Evolutionary conservation across 2,113 vertebrate genomes (phyloP), one percentile per base, ranked within the genome.

Genomic region (Etia nguti): DNA sequence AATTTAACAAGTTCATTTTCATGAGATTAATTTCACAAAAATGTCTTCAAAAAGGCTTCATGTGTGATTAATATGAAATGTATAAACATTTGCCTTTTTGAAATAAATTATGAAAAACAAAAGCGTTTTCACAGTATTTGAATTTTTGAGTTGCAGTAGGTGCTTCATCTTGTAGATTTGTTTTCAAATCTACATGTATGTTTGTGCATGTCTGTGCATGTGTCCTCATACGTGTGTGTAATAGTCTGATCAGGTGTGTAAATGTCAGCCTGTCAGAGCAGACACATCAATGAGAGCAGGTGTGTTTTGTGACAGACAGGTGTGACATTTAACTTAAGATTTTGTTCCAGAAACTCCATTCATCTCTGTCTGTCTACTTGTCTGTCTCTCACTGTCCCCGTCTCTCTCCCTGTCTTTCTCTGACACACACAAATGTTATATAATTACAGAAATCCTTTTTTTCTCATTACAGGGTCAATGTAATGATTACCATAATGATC

Each of bases 321-420:
- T 93, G 90, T 96, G 96, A 95, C 96, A 96, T 96, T 96, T 96
- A 96, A 94, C 91, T 95, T 94, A 89, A 92, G 91, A 93, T 94
- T 96, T 94, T 88, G 90, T 91, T 91, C 85, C 90, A 86, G 75
- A 88, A 91, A 89, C 90, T 90, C 85, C 92, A 95, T 96, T 95
- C 92, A 95, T 94, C 86, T 95, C 87, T 95, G 90, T 94, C 95
- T 73, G 9, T 73, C 68, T 73, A 22, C 2, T 3, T 29, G 22
- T 48, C 68, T 75, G 68, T 75, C 10, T 16, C 24, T 73, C 13
- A 16, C 38, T 70, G 38, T 70, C 38, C 5, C 65, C 1, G 2
- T 46, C 13, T 46, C 62, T 41, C 20, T 41, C 15, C 9, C 13
- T 46, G 2, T 73, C 13, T 46, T 41, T 73, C 16, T 73, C 22